These are phyloP conservation scores for Agonopterix subpropinquella DNA, from an alignment of 2,888 invertebrate genomes.

Conservation along the genomic window DNA sequence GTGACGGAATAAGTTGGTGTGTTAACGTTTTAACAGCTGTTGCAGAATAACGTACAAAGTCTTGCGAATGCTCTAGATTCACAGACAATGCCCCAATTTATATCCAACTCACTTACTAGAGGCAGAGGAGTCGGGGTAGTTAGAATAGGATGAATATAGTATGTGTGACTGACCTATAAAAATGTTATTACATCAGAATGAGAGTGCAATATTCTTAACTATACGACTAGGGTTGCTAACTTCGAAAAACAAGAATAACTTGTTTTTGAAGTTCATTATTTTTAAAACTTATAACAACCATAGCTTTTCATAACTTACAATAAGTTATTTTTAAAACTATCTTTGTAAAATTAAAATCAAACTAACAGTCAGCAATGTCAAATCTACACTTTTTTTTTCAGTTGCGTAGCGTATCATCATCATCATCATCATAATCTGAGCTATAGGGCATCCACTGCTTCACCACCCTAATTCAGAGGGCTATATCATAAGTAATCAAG, in stretches of 20 bases:
- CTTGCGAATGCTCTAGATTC: constrained; percentile 66
- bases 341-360: too few relatives aligned
- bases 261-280: too few relatives aligned
- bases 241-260: too few relatives aligned
- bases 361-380: too few relatives aligned
- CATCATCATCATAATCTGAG: neutral
- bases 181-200: neutral
- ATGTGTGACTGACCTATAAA: constrained; percentile 12
- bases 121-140: constrained; percentile 46
- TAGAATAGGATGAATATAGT: constrained; percentile 34
- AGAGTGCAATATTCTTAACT: neutral
- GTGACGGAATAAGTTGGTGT: constrained; percentile 24
- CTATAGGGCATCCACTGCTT: neutral
- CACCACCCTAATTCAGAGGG: neutral
- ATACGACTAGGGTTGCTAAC: too few relatives aligned
- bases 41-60: constrained; percentile 58
- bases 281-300: too few relatives aligned
- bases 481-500: constrained; percentile 2
- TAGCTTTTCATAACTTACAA: too few relatives aligned
- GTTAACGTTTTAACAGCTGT: constrained; percentile 37
- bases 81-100: constrained; percentile 75
- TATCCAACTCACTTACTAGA: constrained; percentile 73
- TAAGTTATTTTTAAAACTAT: too few relatives aligned
- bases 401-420: too few relatives aligned
- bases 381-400: too few relatives aligned